Base-by-base conservation (phyloP, 2,113 vertebrate species). In the Lasiurus borealis region DNA sequence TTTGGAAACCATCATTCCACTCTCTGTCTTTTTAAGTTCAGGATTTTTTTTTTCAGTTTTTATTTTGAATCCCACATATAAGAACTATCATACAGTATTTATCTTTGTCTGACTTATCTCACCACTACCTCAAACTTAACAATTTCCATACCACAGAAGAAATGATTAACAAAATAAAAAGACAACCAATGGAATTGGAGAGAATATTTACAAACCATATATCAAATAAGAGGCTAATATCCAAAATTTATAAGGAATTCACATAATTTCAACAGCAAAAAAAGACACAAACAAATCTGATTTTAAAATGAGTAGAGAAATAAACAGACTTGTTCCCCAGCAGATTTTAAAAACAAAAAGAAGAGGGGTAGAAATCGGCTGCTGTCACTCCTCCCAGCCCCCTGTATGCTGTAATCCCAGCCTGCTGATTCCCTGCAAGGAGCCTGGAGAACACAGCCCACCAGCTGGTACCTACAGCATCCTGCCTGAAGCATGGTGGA, bases 231-330 rank as follows among this genome's bases (percentile, higher is more conserved):
- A 23, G 6, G 21, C 21, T 36, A 52, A 64, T 66, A 78, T 19
- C 16, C 59, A 68, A 89, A 52, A 90, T 23, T 48, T 66, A 89
- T 52, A 40, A 80, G 78, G 46, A 80, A 54, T 5, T n/a, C n/a
- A 54, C 23, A 31, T 46, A 52, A 89, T 81, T 19, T 54, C 75
- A 40, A 69, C 14, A 54, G 25, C 75, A 44, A 80, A 78, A 66
- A n/a, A 19, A 23, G 10, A 75, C 21, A 59, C 59, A 62, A 12
- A 27, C 25, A 15, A 40, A 89, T 23, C 29, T 8, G 14, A 87
- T 62, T 75, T 16, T 77, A 50, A 66, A 78, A 15, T 52, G 18
- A 27, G 14, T 64, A 14, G 59, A 54, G 46, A 25, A 78, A 40
- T 80, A 54, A 52, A 40, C 29, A 52, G 62, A 31, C 3, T 12